A percentile compares a stretch with the other conserved stretches of the same genome.
Evolutionary conservation across 2,888 invertebrate genomes (phyloP).

Genomic region (Erebia palarica): DNA sequence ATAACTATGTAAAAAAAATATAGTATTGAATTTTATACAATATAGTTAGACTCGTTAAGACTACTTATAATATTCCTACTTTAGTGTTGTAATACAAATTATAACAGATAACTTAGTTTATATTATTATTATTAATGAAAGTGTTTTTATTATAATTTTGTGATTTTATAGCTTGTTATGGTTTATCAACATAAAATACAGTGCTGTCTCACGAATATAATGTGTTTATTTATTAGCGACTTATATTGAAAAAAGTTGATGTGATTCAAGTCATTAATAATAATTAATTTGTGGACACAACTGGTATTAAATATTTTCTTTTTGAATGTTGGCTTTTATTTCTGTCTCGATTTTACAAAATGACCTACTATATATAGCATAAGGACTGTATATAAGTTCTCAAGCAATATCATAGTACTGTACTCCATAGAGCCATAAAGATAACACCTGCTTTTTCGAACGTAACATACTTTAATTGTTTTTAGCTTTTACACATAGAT

Average conservation of each 20-base stretch:
- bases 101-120: slow-evolving; percentile 34
- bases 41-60: slow-evolving; percentile 40
- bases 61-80: slow-evolving; percentile 39
- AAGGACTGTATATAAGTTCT: no score
- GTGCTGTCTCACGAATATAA: slow-evolving; percentile 44
- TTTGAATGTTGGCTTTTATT: slow-evolving; percentile 31
- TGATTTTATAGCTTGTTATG: slow-evolving; percentile 55
- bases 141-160: slow-evolving; percentile 48
- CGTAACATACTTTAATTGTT: no score
- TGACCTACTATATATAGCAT: background rate
- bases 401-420: background rate
- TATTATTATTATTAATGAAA: slow-evolving; percentile 24
- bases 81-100: slow-evolving; percentile 29
- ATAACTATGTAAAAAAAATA: slow-evolving; percentile 55
- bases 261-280: slow-evolving; percentile 51
- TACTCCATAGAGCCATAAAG: background rate
- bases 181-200: slow-evolving; percentile 31
- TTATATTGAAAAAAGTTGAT: slow-evolving; percentile 27
- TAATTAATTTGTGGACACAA: slow-evolving; percentile 60
- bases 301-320: slow-evolving; percentile 64
- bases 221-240: slow-evolving; percentile 37
- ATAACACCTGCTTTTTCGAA: no score
- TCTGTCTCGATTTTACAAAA: background rate
- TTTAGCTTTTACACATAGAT: no score
- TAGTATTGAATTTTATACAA: slow-evolving; percentile 69